A percentile compares a stretch with the other conserved stretches of the same genome.
Evolutionary conservation across 2,113 vertebrate genomes (phyloP).

Genomic region (Megaceryle torquata): DNA sequence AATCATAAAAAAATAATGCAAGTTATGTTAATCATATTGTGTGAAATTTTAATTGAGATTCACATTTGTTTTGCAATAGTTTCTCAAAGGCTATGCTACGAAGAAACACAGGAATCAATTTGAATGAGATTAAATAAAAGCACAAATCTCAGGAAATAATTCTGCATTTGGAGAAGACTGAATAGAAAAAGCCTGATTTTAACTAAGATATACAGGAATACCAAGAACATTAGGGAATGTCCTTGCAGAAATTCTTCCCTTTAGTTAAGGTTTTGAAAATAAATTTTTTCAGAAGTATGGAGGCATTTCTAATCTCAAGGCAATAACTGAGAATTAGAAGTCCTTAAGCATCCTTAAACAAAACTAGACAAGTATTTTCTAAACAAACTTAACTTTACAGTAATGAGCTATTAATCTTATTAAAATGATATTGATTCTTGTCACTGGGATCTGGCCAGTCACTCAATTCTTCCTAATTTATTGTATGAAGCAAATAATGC

Average conservation of each 20-base stretch:
- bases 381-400: background rate
- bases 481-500: constrained; percentile 67
- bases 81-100: background rate
- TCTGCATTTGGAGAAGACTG: background rate
- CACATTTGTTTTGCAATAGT: background rate
- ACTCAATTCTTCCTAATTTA: background rate
- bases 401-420: background rate
- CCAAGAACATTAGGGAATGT: background rate
- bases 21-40: background rate
- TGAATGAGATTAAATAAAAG: background rate
- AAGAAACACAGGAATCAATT: background rate
- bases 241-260: background rate
- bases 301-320: background rate
- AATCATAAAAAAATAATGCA: background rate
- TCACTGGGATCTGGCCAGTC: background rate
- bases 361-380: background rate
- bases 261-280: constrained; percentile 26
- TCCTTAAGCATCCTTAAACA: background rate
- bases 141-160: background rate
- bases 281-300: background rate
- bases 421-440: background rate
- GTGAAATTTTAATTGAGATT: background rate
- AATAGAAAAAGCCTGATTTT: background rate
- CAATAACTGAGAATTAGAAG: background rate
- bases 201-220: background rate